These are phyloP conservation scores for Scortum barcoo DNA, from an alignment of 2,113 vertebrate genomes.

Conservation along the genomic window DNA sequence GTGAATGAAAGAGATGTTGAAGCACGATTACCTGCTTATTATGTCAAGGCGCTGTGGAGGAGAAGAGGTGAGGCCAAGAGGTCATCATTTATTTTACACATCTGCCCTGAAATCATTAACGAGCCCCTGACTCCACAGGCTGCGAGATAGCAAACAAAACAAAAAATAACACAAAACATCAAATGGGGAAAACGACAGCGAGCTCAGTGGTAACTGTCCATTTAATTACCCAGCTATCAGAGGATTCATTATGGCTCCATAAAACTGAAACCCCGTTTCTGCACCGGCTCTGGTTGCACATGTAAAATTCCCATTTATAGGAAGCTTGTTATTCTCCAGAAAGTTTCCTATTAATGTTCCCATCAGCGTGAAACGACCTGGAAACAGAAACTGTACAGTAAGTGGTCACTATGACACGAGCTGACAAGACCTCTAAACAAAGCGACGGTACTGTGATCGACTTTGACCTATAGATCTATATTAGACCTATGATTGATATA, in stretches of 20 bases:
- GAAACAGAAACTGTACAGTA: conserved; percentile 25
- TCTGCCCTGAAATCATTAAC: conserved; percentile 70
- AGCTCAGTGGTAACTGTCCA: conserved; percentile 21
- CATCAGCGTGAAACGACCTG: conserved; percentile 31
- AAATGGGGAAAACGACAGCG: conserved; percentile 36
- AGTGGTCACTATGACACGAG: conserved; percentile 11
- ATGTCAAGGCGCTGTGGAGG: conserved; percentile 61
- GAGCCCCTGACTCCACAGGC: conserved; percentile 39
- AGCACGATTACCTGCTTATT: conserved; percentile 80
- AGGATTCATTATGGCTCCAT: conserved; percentile 52
- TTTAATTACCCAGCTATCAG: conserved; percentile 52
- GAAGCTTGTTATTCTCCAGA: conserved; percentile 30
- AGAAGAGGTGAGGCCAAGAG: conserved; percentile 64
- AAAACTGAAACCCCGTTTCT: conserved; percentile 36
- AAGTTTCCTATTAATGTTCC: conserved; percentile 52
- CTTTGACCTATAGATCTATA: no score
- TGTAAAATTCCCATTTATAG: conserved; percentile 21
- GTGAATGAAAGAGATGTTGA: conserved; percentile 52
- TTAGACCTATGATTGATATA: no score
- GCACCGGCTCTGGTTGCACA: not conserved
- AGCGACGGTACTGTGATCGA: no score
- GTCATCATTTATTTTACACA: conserved; percentile 73
- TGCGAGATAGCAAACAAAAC: conserved; percentile 36
- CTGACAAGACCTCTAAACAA: not conserved
- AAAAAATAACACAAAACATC: conserved; percentile 25